Conservation (phyloP, 2,888 invertebrate genomes). For the Empis livida region DNA sequence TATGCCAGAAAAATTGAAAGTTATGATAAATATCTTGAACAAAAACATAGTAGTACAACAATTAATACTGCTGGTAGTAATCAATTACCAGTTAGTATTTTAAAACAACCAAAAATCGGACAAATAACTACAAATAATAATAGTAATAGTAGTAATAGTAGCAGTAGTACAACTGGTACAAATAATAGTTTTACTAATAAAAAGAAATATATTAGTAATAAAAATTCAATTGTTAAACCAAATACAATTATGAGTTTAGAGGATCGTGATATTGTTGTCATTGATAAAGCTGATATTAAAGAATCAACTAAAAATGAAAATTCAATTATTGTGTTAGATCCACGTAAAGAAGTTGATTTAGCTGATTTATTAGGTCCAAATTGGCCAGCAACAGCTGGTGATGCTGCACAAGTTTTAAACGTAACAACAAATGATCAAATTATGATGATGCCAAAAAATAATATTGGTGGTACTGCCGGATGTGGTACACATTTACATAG, state of each 20-base stretch:
- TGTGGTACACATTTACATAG: conserved; percentile 10
- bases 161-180: conserved; percentile 1
- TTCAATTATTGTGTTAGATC: conserved; percentile 24
- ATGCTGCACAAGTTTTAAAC: conserved; percentile 27
- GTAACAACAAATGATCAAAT: conserved; percentile 7
- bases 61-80: too few species aligned
- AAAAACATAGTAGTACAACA: background rate
- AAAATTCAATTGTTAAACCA: conserved; percentile 14
- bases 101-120: conserved; percentile 15
- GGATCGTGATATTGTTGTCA: conserved; percentile 27
- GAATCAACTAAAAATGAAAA: conserved; percentile 25
- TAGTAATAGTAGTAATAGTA: conserved; percentile 2
- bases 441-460: background rate
- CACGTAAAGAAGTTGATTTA: conserved; percentile 26
- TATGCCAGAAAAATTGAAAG: conserved; percentile 19
- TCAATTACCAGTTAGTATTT: conserved; percentile 14
- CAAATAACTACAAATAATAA: background rate
- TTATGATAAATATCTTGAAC: conserved; percentile 19
- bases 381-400: conserved; percentile 31
- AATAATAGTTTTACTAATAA: conserved; percentile 5
- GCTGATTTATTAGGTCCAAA: conserved; percentile 26
- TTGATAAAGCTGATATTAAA: conserved; percentile 26
- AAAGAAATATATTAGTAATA: conserved; percentile 5
- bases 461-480: background rate
- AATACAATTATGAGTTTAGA: conserved; percentile 20